Conservation (phyloP, 2,888 invertebrate species). For the Watsonalla binaria region DNA sequence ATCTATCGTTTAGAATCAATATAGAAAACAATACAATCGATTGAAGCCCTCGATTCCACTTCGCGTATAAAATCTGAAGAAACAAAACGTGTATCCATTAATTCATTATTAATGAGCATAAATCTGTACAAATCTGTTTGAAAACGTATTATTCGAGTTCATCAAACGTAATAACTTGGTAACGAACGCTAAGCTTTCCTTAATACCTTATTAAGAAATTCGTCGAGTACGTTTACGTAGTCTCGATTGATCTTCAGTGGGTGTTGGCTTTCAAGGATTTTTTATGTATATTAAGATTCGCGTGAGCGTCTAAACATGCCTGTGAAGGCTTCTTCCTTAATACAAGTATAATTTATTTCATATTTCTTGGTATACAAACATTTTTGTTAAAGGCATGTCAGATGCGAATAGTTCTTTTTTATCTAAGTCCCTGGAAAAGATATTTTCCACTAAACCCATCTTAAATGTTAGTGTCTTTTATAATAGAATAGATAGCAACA, state of each 20-base stretch:
- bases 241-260: neutral
- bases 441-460: too few species aligned
- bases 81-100: neutral
- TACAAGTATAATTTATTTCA: too few species aligned
- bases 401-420: too few species aligned
- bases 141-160: constrained; percentile 8
- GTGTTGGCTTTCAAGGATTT: neutral
- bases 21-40: neutral
- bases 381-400: too few species aligned
- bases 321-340: too few species aligned
- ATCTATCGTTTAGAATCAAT: neutral
- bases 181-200: constrained; percentile 22
- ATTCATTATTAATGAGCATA: neutral
- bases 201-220: constrained; percentile 17
- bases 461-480: too few species aligned
- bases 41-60: neutral
- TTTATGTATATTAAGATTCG: neutral
- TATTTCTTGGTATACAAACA: too few species aligned
- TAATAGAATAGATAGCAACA: too few species aligned
- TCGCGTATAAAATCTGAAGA: neutral
- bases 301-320: too few species aligned
- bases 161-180: constrained; percentile 19
- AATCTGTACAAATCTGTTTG: neutral
- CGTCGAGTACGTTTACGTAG: neutral
- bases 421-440: too few species aligned